These are phyloP conservation scores for Phenganax subtilis DNA, from an alignment of 92 coral and sea anemone species.

Conservation along the genomic window DNA sequence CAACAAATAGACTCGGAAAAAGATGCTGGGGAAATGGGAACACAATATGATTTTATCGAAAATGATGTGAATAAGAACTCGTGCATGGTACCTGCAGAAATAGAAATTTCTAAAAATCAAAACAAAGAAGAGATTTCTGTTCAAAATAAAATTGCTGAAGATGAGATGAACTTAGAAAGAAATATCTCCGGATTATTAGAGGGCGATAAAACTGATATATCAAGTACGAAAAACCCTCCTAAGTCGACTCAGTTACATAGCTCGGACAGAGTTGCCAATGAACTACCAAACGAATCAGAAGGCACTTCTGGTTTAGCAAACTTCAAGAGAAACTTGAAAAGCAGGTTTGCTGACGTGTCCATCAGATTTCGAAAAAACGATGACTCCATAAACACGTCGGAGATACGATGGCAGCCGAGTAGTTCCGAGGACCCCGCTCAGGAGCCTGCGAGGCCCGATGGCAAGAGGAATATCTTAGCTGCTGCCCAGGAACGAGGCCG, in stretches of 20 bases:
- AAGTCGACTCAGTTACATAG: neutral
- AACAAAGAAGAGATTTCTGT: neutral
- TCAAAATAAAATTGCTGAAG: neutral
- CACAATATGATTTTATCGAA: too few relatives aligned
- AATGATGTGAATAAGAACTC: too few relatives aligned
- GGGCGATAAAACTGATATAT: neutral
- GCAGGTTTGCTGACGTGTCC: conserved; percentile 21
- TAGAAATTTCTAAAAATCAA: too few relatives aligned
- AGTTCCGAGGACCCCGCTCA: conserved; percentile 11
- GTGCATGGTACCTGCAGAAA: too few relatives aligned
- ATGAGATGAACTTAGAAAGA: neutral
- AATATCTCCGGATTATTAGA: neutral
- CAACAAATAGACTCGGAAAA: neutral
- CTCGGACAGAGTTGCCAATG: neutral
- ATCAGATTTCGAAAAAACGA: conserved; percentile 15
- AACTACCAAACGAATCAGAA: conserved; percentile 9
- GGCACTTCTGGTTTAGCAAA: conserved; percentile 6
- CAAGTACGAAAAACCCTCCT: neutral
- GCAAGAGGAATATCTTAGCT: conserved; percentile 67
- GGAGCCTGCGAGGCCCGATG: conserved; percentile 49
- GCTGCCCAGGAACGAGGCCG: conserved; percentile 86
- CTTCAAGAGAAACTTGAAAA: conserved; percentile 4
- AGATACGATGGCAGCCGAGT: conserved; percentile 15
- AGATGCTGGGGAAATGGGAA: neutral
- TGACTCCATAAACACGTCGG: conserved; percentile 15